These are phyloP conservation scores for Xenopus petersii DNA, from an alignment of 2,797 vertebrate species.

Conservation along the genomic window DNA sequence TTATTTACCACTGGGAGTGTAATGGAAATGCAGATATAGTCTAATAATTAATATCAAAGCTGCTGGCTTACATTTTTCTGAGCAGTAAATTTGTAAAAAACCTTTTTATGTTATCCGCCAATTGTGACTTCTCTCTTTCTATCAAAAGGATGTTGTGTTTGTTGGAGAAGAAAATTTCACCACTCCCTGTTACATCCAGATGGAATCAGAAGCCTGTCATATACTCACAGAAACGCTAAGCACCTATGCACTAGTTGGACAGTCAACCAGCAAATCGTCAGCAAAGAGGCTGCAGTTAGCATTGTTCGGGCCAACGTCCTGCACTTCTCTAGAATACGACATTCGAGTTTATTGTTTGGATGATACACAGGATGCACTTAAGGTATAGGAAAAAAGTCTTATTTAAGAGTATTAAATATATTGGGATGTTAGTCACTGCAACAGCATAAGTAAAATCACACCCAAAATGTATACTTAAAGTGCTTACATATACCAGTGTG, in stretches of 20 bases:
- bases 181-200: constrained; percentile 92
- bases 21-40: too few species aligned
- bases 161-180: constrained; percentile 96
- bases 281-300: constrained; percentile 91
- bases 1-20: too few species aligned
- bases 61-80: too few species aligned
- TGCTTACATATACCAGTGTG: too few species aligned
- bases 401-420: too few species aligned
- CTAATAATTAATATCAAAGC: too few species aligned
- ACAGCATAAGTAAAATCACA: too few species aligned
- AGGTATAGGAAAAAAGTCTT: constrained; percentile 64
- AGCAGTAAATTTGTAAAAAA: too few species aligned
- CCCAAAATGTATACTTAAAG: too few species aligned
- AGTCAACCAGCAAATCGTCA: constrained; percentile 83
- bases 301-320: constrained; percentile 88
- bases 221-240: constrained; percentile 93
- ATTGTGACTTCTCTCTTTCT: not conserved
- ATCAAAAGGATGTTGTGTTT: constrained; percentile 87
- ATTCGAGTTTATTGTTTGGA: constrained; percentile 95
- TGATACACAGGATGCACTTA: constrained; percentile 90
- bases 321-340: constrained; percentile 88
- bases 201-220: constrained; percentile 92
- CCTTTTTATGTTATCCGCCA: not conserved
- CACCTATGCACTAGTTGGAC: constrained; percentile 87
- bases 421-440: too few species aligned